Evolutionary conservation across 2,888 invertebrate genomes (phyloP), one percentile per base, ranked within the genome.

Genomic region (Sturmia bella): DNA sequence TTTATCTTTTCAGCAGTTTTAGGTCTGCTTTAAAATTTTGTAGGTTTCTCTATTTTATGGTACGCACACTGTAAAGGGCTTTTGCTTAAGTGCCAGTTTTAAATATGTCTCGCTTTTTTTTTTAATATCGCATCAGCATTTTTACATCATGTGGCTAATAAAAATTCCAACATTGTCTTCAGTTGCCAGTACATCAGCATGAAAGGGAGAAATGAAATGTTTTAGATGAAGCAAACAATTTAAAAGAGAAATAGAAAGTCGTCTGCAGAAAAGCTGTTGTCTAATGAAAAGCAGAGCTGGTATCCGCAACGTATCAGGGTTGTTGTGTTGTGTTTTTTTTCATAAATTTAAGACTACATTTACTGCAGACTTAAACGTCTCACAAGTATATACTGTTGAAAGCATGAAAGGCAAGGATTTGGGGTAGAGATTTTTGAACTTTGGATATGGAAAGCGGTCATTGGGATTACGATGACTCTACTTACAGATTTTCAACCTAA

Each of bases 141-240:
- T n/a, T 45, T 19, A 52, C 39, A 68, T 80, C 66, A 80, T 80
- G 87, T 86, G 86, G 88, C 88, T 89, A 87, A 88, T 89, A 89
- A 89, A 88, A 88, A 88, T 88, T 87, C 88, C 88, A 86, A 87
- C 87, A 87, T 87, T 88, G 88, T 88, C 87, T 88, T 83, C 76
- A 87, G 85, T 86, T 77, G 73, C 63, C 84, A 87, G 87, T 88
- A 88, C 86, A 88, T 88, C 87, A 86, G 85, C 79, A 84, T 32
- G 37, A 61, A 66, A 57, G 41, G 24, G 12, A 19, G 5, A 24
- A 56, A 63, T 32, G 27, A 61, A 41, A 50, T 17, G 1, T 24
- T 2, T 39, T 48, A n/a, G 3, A 56, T n/a, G 1, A 61, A 50
- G 37, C 27, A 39, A 59, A 39, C 39, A 17, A n/a, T 72, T 48